Percentiles rank a stretch among this genome's conserved stretches.
Evolutionary conservation across 1,140 invertebrate species (phyloP).

Genomic region (Penaeus chinensis): DNA sequence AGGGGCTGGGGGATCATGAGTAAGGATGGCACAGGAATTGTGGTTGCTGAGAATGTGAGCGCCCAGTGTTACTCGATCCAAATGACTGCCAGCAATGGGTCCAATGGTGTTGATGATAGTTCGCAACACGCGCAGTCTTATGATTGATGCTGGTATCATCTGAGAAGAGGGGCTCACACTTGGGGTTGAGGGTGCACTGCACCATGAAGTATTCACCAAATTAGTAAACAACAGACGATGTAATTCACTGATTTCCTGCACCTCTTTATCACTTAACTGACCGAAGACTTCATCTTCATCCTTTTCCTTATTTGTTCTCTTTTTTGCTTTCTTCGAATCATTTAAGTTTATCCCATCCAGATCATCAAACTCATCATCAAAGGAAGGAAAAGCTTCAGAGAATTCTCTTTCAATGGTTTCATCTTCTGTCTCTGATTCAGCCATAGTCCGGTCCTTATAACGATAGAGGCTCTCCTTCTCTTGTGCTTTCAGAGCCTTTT

Average conservation of each 20-base stretch:
- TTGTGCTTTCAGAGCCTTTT: slow-evolving; percentile 75
- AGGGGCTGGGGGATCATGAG: slow-evolving; percentile 21
- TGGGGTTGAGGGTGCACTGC: background rate
- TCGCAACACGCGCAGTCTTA: slow-evolving; percentile 35
- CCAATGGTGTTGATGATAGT: slow-evolving; percentile 48
- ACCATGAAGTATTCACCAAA: slow-evolving; percentile 65
- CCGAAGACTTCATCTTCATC: slow-evolving; percentile 48
- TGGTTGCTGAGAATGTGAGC: slow-evolving; percentile 57
- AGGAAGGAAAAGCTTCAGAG: slow-evolving; percentile 81
- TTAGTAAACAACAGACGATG: slow-evolving; percentile 65
- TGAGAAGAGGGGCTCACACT: slow-evolving; percentile 12
- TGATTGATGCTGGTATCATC: slow-evolving; percentile 33
- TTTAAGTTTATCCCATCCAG: slow-evolving; percentile 64
- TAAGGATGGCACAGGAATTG: slow-evolving; percentile 44
- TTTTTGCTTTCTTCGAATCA: slow-evolving; percentile 29
- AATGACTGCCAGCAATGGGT: slow-evolving; percentile 29
- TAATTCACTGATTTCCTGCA: slow-evolving; percentile 65
- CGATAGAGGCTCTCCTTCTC: slow-evolving; percentile 86
- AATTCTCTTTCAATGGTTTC: slow-evolving; percentile 79
- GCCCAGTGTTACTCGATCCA: slow-evolving; percentile 53
- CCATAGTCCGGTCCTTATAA: slow-evolving; percentile 73
- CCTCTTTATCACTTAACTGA: slow-evolving; percentile 66
- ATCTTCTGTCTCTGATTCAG: slow-evolving; percentile 76
- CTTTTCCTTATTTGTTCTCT: slow-evolving; percentile 12
- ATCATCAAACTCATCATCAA: slow-evolving; percentile 73